These are phyloP conservation scores for Eilema sororculum DNA, from an alignment of 2,888 invertebrate species.

Conservation along the genomic window DNA sequence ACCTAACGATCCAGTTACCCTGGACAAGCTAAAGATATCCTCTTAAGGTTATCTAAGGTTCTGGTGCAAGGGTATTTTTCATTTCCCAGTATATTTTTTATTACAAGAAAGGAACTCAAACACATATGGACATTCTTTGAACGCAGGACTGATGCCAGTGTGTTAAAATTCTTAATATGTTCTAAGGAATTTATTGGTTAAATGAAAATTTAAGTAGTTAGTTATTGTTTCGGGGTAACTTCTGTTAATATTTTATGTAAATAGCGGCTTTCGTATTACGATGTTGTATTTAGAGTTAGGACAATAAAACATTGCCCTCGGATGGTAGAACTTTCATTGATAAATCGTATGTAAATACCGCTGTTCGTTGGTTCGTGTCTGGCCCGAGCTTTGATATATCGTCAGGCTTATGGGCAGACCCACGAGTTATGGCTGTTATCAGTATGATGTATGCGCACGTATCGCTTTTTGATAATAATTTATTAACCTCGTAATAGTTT, in stretches of 20 bases:
- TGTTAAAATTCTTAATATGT: neutral
- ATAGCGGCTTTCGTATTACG: conserved; percentile 17
- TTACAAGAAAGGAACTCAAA: too few relatives aligned
- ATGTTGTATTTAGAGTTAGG: neutral
- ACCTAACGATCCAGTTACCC: conserved; percentile 60
- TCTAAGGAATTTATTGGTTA: neutral
- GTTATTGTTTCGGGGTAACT: neutral
- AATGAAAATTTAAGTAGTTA: neutral
- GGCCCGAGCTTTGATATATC: neutral
- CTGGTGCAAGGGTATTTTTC: neutral
- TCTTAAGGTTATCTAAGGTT: neutral
- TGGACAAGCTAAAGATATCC: conserved; percentile 23
- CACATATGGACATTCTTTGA: neutral
- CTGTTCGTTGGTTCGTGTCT: neutral
- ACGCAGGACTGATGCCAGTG: neutral
- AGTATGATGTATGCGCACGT: neutral
- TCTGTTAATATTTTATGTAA: conserved; percentile 6
- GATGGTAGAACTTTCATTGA: conserved; percentile 5
- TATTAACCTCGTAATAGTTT: conserved; percentile 4
- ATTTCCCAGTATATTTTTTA: neutral
- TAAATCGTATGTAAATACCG: conserved; percentile 6
- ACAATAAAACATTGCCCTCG: neutral
- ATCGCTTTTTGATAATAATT: neutral
- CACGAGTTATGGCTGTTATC: conserved; percentile 1
- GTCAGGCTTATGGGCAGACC: neutral